These are phyloP conservation scores for Delichon dasypus DNA, from an alignment of 2,797 vertebrate genomes.

Conservation along the genomic window DNA sequence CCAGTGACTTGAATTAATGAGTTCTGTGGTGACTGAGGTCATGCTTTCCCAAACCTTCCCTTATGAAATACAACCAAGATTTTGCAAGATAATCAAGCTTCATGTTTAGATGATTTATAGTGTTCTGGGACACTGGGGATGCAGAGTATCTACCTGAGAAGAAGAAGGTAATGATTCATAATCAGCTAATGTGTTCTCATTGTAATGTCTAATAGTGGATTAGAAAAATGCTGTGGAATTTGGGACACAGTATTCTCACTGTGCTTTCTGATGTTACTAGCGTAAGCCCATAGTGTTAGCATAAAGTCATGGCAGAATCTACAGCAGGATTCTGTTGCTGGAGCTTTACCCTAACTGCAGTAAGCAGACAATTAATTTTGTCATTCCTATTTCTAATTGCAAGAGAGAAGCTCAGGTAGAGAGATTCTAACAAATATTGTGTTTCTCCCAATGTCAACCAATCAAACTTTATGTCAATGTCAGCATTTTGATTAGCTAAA, in stretches of 20 bases:
- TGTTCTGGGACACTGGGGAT: constrained; percentile 20
- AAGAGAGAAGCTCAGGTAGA: neutral
- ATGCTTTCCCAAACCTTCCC: neutral
- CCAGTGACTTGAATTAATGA: constrained; percentile 10
- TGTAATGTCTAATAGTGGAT: constrained; percentile 29
- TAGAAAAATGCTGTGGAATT: constrained; percentile 39
- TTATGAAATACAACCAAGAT: neutral
- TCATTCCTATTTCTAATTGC: neutral
- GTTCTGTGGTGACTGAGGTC: neutral
- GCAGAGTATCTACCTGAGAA: constrained; percentile 26
- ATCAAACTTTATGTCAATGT: constrained; percentile 11
- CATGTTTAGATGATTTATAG: constrained; percentile 9
- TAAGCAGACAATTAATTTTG: neutral
- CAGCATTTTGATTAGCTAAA: constrained; percentile 42
- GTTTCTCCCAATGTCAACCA: neutral
- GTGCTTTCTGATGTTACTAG: neutral
- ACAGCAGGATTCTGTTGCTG: neutral
- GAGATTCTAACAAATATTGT: neutral
- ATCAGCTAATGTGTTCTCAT: constrained; percentile 35
- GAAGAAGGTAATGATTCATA: constrained; percentile 45
- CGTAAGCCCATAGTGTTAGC: neutral
- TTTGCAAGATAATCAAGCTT: neutral
- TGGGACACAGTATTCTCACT: neutral
- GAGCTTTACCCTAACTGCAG: neutral
- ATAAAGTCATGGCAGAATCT: neutral